Evolutionary conservation across 2,888 invertebrate genomes (phyloP).

Genomic region (Cephus sareptanus): DNA sequence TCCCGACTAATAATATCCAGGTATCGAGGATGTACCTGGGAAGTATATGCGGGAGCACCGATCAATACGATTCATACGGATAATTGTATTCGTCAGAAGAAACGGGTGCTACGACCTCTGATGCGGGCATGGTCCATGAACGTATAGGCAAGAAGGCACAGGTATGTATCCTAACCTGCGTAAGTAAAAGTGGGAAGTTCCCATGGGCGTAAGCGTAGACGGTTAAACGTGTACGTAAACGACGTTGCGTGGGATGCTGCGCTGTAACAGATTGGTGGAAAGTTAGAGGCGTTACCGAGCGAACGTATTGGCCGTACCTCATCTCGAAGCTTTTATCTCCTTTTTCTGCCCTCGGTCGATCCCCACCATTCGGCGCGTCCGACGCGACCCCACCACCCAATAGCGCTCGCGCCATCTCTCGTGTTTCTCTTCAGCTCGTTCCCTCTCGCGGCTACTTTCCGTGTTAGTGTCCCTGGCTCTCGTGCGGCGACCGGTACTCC

Average conservation of each 20-base stretch:
- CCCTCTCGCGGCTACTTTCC: slow-evolving; percentile 9
- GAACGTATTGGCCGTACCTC: slow-evolving; percentile 43
- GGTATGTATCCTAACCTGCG: neutral
- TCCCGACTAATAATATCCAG: neutral
- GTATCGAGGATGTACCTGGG: neutral
- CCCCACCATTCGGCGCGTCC: neutral
- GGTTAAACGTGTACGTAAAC: neutral
- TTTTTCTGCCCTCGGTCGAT: slow-evolving; percentile 12
- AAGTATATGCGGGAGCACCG: neutral
- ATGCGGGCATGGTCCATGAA: neutral
- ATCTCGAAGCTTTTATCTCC: slow-evolving; percentile 56
- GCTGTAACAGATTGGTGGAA: slow-evolving; percentile 32
- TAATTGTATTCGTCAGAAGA: neutral
- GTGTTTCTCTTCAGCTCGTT: slow-evolving; percentile 22
- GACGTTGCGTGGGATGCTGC: slow-evolving; percentile 47
- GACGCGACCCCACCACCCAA: slow-evolving; percentile 2
- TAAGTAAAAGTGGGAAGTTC: neutral
- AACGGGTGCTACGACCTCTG: neutral
- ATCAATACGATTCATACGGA: neutral
- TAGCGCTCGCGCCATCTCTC: slow-evolving; percentile 28
- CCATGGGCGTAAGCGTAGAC: neutral
- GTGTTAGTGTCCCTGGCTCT: slow-evolving; percentile 18
- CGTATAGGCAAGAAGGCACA: neutral
- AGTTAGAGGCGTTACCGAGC: slow-evolving; percentile 36
- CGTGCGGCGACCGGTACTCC: slow-evolving; percentile 23